Conservation (phyloP, 2,888 invertebrate genomes). For the Pomacea canaliculata region DNA sequence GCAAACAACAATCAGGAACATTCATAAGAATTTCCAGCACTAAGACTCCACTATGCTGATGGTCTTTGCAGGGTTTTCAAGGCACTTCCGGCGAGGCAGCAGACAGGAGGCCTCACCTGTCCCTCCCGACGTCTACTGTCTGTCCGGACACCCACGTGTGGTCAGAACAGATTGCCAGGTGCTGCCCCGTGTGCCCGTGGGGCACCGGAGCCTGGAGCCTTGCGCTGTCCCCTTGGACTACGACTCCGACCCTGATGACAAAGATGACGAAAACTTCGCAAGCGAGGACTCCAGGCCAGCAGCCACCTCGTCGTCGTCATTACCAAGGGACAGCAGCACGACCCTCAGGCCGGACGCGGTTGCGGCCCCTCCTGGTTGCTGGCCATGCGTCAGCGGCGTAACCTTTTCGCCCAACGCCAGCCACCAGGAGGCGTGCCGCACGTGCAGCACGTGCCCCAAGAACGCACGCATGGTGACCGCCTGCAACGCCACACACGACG, state of each 20-base stretch:
- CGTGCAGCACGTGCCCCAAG: conserved; percentile 53
- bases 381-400: conserved; percentile 48
- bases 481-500: conserved; percentile 63
- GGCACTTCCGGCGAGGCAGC: too few species aligned
- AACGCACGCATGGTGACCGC: conserved; percentile 44
- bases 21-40: too few species aligned
- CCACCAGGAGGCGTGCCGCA: conserved; percentile 43
- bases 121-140: background rate
- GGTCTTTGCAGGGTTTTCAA: too few species aligned
- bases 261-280: background rate
- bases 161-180: conserved; percentile 21
- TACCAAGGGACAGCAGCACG: background rate
- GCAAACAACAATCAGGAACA: too few species aligned
- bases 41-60: too few species aligned
- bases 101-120: too few species aligned
- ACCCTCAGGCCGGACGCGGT: background rate
- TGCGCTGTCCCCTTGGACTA: conserved; percentile 53
- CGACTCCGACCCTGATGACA: background rate
- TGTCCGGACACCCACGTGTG: background rate
- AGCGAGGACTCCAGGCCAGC: background rate
- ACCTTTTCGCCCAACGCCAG: conserved; percentile 50
- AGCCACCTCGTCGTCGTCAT: background rate
- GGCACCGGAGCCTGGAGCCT: conserved; percentile 49
- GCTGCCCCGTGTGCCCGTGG: conserved; percentile 55
- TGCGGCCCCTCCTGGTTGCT: conserved; percentile 34